Evolutionary conservation across 2,797 vertebrate species (phyloP), one percentile per base, ranked within the genome.

Genomic region (Decapterus maruadsi): DNA sequence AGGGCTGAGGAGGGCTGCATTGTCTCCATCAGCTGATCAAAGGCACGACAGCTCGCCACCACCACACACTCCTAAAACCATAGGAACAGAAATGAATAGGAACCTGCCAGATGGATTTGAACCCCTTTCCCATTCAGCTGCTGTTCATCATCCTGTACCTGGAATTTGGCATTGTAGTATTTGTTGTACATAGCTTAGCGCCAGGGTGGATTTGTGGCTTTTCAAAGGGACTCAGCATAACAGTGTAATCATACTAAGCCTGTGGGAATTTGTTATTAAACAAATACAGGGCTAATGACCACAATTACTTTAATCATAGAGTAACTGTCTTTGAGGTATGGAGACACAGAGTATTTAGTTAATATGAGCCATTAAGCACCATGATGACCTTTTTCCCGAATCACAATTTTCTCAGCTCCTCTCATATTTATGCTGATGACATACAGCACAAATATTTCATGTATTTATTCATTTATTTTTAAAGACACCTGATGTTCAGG

Each of bases 11-110:
- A 83, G 85, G 87, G 76, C 53, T 36, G 58, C 78, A 92, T 92
- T 91, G 91, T 93, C 92, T 93, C 79, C 88, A 90, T 86, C 89
- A 86, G 87, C 70, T 90, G 92, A 93, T 95, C 91, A 93, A 94
- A 94, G 92, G 80, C 76, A 72, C 45, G 55, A 53, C 82, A 73
- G 65, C 53, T n/a, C 68, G 78, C 76, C 72, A 62, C 76, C 75
- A 79, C 64, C 11, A 2, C 74, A 63, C 65, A 72, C 79, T 53
- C 76, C 56, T 73, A 77, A 85, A 89, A 89, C 75, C 83, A 83
- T 78, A 64, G 74, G 68, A 87, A 77, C 63, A 82, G 71, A 83
- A 87, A 89, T 87, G 78, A 92, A 91, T 67, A 82, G 79, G 53
- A 85, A 72, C 77, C 68, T 34, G 57, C 78, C 84, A 79, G 84